Evolutionary conservation across 2,888 invertebrate species (phyloP).

Genomic region (Elysia crispata): DNA sequence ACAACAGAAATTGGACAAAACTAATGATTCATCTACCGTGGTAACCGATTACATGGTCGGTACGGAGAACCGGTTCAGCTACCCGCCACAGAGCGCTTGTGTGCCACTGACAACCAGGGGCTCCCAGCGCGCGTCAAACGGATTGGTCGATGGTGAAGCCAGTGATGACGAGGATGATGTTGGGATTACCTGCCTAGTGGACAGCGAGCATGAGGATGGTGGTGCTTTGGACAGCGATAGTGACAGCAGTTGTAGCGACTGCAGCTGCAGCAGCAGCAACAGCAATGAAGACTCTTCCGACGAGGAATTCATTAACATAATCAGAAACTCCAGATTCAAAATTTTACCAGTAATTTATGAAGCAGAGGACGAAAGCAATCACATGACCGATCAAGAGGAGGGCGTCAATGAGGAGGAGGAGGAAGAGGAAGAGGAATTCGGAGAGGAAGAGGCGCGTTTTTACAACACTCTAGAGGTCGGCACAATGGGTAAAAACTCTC

Average conservation of each 20-base stretch:
- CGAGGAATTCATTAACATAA: constrained; percentile 36
- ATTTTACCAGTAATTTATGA: constrained; percentile 41
- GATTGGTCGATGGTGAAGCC: background rate
- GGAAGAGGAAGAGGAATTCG: no score
- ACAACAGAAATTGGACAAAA: no score
- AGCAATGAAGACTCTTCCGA: constrained; percentile 41
- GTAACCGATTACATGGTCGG: no score
- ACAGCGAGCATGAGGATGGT: background rate
- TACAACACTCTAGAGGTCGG: background rate
- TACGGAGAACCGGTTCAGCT: no score
- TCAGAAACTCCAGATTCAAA: constrained; percentile 18
- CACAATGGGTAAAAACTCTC: background rate
- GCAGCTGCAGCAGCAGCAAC: background rate
- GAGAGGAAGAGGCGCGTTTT: background rate
- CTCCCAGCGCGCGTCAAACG: no score
- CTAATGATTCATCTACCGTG: no score
- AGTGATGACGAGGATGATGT: background rate
- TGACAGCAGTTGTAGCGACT: background rate
- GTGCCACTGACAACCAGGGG: no score
- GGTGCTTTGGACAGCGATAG: background rate
- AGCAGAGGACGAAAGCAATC: background rate
- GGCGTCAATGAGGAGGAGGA: background rate
- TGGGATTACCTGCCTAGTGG: background rate
- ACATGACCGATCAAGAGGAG: background rate
- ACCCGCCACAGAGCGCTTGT: no score